Evolutionary conservation across 2,797 vertebrate genomes (phyloP), one percentile per base, ranked within the genome.

Genomic region (Gymnothorax reevesii): DNA sequence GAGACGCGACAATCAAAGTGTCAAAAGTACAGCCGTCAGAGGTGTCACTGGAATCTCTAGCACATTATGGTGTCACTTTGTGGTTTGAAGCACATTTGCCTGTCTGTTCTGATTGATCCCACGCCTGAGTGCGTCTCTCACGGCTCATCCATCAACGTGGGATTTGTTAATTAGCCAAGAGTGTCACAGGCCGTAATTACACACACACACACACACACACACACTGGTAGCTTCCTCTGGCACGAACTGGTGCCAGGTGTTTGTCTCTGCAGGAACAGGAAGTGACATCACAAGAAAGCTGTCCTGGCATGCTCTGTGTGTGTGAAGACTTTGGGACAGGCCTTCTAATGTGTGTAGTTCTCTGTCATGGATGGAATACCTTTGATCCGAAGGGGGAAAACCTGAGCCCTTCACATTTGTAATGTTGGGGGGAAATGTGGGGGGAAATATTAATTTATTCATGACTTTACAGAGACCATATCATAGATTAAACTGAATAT

Each of bases 1-100:
- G 97, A 99, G 99, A 99, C 98, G 98, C 98, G 66, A 99, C 97
- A 97, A 97, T 96, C 98, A 66, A n/a, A 66, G 62, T 66, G 62
- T 66, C 62, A 66, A n/a, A 15, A 22, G 98, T 98, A 97, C 96
- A 97, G 97, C 97, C 97, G 97, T 99, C 98, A 99, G 95, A 95
- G 94, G 96, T 98, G 97, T 99, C 97, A 99, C 99, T 99, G 97
- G 97, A 98, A 98, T 99, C 98, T 98, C 97, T 98, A 97, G 97
- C 97, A 99, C 97, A 98, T 99, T 99, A 98, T 97, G 97, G 97
- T 97, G 98, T 98, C 98, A 98, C 97, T 97, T 96, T 94, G 95
- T 95, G 95, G 96, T 97, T 97, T 97, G 96, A 95, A 96, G 96
- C 97, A 98, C 98, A 98, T 97, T 99, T 97, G 98, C 97, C 97